Percentiles rank a stretch among this genome's conserved stretches.
Conservation (phyloP, 2,888 invertebrate species). For the Parnassius mnemosyne region DNA sequence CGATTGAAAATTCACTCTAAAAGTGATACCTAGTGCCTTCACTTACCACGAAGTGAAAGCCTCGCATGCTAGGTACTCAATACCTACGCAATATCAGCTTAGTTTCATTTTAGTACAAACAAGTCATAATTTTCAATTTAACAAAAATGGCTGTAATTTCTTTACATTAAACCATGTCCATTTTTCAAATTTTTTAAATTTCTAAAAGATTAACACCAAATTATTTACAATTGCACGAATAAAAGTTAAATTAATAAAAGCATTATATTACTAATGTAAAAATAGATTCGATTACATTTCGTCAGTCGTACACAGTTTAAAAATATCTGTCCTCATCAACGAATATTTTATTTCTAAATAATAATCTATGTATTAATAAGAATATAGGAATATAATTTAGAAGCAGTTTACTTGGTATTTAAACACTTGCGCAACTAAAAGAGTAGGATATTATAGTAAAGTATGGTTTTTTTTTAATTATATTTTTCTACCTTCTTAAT, state of each 20-base stretch:
- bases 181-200: too few species aligned
- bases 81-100: constrained; percentile 8
- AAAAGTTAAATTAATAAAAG: constrained; percentile 10
- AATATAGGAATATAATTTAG: too few species aligned
- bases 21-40: constrained; percentile 61
- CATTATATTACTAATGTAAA: not conserved
- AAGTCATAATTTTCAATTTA: too few species aligned
- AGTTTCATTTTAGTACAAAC: constrained; percentile 16
- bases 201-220: not conserved
- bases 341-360: constrained; percentile 17
- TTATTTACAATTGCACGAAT: constrained; percentile 10
- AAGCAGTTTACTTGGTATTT: too few species aligned
- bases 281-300: constrained; percentile 11
- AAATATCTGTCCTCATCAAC: constrained; percentile 22
- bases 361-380: constrained; percentile 16
- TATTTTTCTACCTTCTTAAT: too few species aligned
- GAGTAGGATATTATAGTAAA: too few species aligned
- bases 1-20: constrained; percentile 44
- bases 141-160: too few species aligned
- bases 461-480: too few species aligned
- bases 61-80: constrained; percentile 31
- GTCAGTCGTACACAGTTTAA: constrained; percentile 6
- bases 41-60: constrained; percentile 49
- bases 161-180: too few species aligned
- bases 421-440: too few species aligned